A percentile compares a stretch with the other conserved stretches of the same genome.
phyloP scores from a whole-genome alignment of 2,113 vertebrate genomes.

The Crocuta crocuta region DNA sequence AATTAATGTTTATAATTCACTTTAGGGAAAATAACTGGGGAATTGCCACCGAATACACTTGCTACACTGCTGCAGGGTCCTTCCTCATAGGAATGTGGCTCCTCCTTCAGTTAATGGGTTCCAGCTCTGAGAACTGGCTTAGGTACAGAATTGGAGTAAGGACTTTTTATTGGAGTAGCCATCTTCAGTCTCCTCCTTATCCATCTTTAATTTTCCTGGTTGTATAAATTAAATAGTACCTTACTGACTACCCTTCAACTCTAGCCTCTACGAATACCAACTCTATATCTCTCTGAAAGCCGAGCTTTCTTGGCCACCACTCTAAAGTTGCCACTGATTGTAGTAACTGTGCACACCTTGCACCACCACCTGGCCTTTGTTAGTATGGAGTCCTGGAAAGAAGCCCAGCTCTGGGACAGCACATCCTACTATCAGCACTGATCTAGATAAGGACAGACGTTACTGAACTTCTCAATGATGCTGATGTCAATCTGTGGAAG shows the following conservation, averaged over 20 bases:
- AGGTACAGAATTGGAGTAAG: background rate
- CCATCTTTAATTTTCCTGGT: background rate
- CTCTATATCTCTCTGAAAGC: background rate
- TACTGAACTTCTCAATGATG: background rate
- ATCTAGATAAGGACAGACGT: background rate
- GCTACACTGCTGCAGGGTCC: background rate
- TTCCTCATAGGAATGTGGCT: background rate
- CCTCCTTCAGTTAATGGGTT: background rate
- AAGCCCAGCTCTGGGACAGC: background rate
- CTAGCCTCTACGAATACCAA: background rate
- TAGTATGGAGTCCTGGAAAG: background rate
- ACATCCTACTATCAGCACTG: background rate
- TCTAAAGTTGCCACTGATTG: background rate
- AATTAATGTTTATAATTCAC: background rate
- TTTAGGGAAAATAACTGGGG: background rate
- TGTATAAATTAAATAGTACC: background rate
- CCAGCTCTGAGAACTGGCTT: background rate
- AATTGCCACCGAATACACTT: background rate
- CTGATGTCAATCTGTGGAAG: background rate
- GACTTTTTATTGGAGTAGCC: background rate
- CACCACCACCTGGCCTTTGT: background rate
- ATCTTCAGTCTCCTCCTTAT: background rate
- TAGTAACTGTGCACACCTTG: background rate
- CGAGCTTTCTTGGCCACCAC: too few species aligned
- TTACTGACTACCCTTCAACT: background rate